Evolutionary conservation across 2,113 vertebrate genomes (phyloP), one percentile per base, ranked within the genome.

Genomic region (Tetraodon nigroviridis): DNA sequence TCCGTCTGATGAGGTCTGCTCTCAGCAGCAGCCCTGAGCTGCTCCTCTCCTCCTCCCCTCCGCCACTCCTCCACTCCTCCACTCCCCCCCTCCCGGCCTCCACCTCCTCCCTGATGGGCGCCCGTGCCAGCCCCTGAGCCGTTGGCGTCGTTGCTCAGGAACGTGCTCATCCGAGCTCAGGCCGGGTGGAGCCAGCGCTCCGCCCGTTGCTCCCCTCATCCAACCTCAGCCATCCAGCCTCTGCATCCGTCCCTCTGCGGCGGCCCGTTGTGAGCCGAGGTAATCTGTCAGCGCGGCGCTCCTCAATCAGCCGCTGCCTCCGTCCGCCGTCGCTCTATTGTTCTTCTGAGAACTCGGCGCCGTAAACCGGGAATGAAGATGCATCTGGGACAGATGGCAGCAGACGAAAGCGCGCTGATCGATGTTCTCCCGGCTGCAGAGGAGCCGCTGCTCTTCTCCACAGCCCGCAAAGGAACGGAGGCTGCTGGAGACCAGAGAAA

Each of bases 221-320:
- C 74, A 78, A 69, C 80, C 73, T 70, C 55, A 8, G 61, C 61
- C 51, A 87, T 88, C 86, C 78, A 88, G 80, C 75, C 80, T 83
- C 81, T 80, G 74, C 81, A n/a, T 80, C 73, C 57, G 65, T 16
- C 77, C 57, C 73, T 46, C 51, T 16, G 57, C 73, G 70, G 53
- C 67, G 80, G 82, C 64, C 66, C 45, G 48, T 82, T 79, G 82
- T 78, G 69, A 61, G 41, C 57, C 67, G 57, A 76, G 75, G 74
- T 81, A 58, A 85, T 85, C 83, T 82, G 73, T 87, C 75, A 73
- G 53, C 53, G 37, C 56, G 7, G 24, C 55, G 50, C 45, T 6
- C 32, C 51, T 12, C 54, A n/a, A 45, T 24, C 58, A 16, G 58
- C 41, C 51, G 51, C 54, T 61, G 52, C 59, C 62, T 18, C 51